A percentile compares a stretch with the other conserved stretches of the same genome.
Evolutionary conservation across 2,888 invertebrate species (phyloP).

Genomic region (Hipparchia sbordonii): DNA sequence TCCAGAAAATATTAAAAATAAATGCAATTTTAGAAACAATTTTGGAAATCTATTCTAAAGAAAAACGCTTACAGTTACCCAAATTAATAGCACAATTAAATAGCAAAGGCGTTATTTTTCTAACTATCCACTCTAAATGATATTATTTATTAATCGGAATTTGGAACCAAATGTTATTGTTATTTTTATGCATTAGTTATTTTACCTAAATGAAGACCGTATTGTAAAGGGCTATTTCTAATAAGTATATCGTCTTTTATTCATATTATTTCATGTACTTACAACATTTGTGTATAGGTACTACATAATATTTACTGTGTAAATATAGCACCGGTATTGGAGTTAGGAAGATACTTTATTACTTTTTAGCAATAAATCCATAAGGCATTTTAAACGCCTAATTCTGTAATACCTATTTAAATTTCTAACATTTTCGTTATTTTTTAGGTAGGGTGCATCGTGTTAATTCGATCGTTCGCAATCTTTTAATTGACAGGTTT

Average conservation of each 20-base stretch:
- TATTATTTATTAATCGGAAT: conserved; percentile 2
- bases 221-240: conserved; percentile 38
- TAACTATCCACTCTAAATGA: conserved; percentile 39
- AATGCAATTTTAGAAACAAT: conserved; percentile 5
- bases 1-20: conserved; percentile 32
- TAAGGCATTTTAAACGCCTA: too few species aligned
- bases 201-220: background rate
- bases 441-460: too few species aligned
- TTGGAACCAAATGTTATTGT: conserved; percentile 12
- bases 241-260: conserved; percentile 20
- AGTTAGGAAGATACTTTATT: background rate
- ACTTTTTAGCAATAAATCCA: background rate
- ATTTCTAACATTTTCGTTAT: too few species aligned
- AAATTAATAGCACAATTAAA: conserved; percentile 53
- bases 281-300: background rate
- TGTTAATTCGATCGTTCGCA: background rate
- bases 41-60: background rate
- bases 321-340: background rate
- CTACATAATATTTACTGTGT: background rate
- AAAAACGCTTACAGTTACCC: conserved; percentile 40
- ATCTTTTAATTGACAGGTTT: too few species aligned
- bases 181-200: background rate
- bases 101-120: conserved; percentile 46
- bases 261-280: background rate
- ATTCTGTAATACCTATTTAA: too few species aligned